phyloP scores from a whole-genome alignment of 2,888 invertebrate species.

The Phaedon cochleariae region DNA sequence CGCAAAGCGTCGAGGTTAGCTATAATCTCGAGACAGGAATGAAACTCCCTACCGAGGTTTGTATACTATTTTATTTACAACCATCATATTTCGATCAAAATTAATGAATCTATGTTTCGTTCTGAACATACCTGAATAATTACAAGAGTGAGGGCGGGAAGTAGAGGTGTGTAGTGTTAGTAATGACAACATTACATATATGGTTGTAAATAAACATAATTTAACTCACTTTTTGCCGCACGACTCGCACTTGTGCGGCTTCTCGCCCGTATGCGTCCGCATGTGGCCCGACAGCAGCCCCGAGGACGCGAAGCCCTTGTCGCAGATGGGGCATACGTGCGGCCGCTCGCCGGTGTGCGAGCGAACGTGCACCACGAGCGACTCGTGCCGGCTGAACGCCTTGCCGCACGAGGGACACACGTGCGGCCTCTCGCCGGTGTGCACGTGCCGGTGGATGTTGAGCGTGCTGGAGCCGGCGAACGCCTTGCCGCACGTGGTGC shows the following conservation, averaged over 20 bases:
- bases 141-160: no score
- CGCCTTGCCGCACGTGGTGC: constrained; percentile 61
- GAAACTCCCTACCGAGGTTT: no score
- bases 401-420: constrained; percentile 59
- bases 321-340: constrained; percentile 58
- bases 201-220: constrained; percentile 9
- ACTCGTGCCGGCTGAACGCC: constrained; percentile 60
- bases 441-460: constrained; percentile 60
- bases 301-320: constrained; percentile 59
- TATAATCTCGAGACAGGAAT: no score
- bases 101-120: no score
- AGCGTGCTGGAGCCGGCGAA: constrained; percentile 62
- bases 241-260: constrained; percentile 57
- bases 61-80: no score
- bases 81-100: no score
- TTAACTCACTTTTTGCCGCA: constrained; percentile 61
- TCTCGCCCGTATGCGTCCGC: constrained; percentile 61
- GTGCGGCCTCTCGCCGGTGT: constrained; percentile 62
- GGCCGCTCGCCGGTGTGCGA: constrained; percentile 61
- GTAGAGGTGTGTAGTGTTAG: no score
- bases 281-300: constrained; percentile 61
- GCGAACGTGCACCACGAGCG: constrained; percentile 59
- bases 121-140: no score
- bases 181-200: no score
- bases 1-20: no score